A percentile compares a stretch with the other conserved stretches of the same genome.
phyloP scores from a whole-genome alignment of 2,888 invertebrate species.

The Meliscaeva auricollis region DNA sequence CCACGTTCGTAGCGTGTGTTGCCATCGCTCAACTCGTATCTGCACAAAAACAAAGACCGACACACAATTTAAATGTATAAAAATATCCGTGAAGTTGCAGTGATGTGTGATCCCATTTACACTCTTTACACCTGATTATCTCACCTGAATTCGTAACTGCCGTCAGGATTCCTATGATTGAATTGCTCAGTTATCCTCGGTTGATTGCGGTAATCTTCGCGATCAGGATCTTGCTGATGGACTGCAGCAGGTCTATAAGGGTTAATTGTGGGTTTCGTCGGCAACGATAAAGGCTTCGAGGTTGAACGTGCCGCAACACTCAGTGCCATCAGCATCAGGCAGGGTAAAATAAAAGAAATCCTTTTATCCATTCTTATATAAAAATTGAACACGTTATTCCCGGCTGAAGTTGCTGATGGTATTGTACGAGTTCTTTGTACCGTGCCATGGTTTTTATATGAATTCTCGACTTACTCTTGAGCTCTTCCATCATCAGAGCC shows the following conservation, averaged over 20 bases:
- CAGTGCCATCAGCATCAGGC: conserved; percentile 28
- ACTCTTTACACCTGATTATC: conserved; percentile 56
- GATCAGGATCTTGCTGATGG: conserved; percentile 43
- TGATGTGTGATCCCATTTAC: conserved; percentile 32
- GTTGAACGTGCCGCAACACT: conserved; percentile 67
- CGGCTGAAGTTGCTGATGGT: conserved; percentile 66
- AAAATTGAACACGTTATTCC: conserved; percentile 56
- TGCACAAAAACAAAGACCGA: conserved; percentile 56
- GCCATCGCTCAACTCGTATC: conserved; percentile 81
- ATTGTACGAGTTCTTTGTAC: conserved; percentile 66
- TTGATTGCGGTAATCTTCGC: conserved; percentile 51
- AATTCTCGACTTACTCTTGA: conserved; percentile 46
- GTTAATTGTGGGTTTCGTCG: conserved; percentile 41
- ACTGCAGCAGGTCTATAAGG: conserved; percentile 26
- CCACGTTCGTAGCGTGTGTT: conserved; percentile 82
- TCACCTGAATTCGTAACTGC: conserved; percentile 82
- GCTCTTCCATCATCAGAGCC: conserved; percentile 39
- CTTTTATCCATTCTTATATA: conserved; percentile 54
- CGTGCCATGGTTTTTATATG: conserved; percentile 69
- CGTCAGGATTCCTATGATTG: conserved; percentile 82
- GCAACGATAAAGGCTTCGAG: conserved; percentile 8
- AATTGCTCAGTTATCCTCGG: conserved; percentile 79
- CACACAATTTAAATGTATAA: background rate
- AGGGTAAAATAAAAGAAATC: conserved; percentile 51
- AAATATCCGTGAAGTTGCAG: conserved; percentile 33